Evolutionary conservation across 1,140 invertebrate species (phyloP).

Genomic region (Drosophila kepulauana): DNA sequence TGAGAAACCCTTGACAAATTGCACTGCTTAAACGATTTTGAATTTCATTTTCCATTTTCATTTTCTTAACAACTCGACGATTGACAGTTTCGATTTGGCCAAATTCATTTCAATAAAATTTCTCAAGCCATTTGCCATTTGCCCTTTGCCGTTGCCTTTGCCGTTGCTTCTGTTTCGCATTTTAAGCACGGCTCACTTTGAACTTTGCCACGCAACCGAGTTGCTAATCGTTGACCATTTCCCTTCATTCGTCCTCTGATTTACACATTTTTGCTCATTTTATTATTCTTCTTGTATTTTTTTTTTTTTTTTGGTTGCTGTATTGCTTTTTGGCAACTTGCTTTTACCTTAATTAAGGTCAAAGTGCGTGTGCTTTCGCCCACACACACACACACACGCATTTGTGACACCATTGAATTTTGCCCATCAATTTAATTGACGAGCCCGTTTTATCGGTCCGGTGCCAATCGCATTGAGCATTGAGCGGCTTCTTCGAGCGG

Average conservation of each 20-base stretch:
- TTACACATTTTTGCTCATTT: background rate
- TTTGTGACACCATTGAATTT: slow-evolving; percentile 50
- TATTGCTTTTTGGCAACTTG: slow-evolving; percentile 15
- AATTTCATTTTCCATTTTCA: slow-evolving; percentile 34
- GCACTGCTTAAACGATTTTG: slow-evolving; percentile 22
- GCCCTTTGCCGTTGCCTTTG: background rate
- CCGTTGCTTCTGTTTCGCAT: background rate
- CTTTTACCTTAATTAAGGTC: slow-evolving; percentile 71
- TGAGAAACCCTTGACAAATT: slow-evolving; percentile 29
- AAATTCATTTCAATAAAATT: slow-evolving; percentile 33
- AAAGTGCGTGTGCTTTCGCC: background rate
- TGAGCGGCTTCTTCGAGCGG: slow-evolving; percentile 6
- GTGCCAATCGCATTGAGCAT: background rate
- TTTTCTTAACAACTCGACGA: slow-evolving; percentile 22
- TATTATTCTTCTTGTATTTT: too few species aligned
- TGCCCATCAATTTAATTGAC: slow-evolving; percentile 68
- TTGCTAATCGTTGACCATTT: slow-evolving; percentile 41
- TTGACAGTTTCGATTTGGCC: slow-evolving; percentile 38
- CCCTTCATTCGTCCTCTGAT: background rate
- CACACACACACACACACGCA: slow-evolving; percentile 25
- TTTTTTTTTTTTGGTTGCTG: too few species aligned
- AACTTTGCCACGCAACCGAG: slow-evolving; percentile 26
- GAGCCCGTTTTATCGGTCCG: background rate
- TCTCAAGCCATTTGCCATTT: background rate
- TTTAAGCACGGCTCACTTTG: slow-evolving; percentile 28